phyloP scores from a whole-genome alignment of 2,113 vertebrate species.

The Callipepla squamata region DNA sequence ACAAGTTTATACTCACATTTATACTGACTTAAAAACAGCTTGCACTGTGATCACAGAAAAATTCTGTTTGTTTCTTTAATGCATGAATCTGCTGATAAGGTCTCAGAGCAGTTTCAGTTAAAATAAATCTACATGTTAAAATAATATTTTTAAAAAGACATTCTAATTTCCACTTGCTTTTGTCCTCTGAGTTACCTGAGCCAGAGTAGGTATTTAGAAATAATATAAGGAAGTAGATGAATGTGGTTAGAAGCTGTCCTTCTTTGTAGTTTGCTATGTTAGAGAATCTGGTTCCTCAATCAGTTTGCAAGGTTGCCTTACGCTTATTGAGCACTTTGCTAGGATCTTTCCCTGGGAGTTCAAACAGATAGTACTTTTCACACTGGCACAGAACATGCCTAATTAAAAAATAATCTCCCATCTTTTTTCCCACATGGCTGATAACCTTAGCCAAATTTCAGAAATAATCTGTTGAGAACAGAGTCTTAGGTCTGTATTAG shows the following conservation, averaged over 20 bases:
- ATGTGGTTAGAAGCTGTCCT: neutral
- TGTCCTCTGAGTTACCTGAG: neutral
- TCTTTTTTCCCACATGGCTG: neutral
- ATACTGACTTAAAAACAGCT: conserved; percentile 30
- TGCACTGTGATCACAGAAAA: conserved; percentile 22
- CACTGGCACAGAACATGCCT: neutral
- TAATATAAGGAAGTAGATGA: neutral
- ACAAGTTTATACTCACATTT: conserved; percentile 52
- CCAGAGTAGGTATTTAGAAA: neutral
- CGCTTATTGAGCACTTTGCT: neutral
- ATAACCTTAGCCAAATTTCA: neutral
- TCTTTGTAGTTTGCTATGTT: neutral
- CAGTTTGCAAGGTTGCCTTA: neutral
- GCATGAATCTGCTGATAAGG: conserved; percentile 12
- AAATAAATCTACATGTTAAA: neutral
- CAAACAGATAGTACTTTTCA: neutral
- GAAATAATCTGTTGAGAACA: neutral
- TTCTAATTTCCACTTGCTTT: neutral
- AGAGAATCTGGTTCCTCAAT: neutral
- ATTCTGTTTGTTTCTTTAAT: conserved; percentile 53
- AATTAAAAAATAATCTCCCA: neutral
- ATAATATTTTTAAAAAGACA: neutral
- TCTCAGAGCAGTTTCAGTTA: neutral
- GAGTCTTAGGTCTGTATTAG: neutral
- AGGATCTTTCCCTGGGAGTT: neutral